Conservation (phyloP, 2,797 vertebrate genomes). For the Sarcophilus harrisii region DNA sequence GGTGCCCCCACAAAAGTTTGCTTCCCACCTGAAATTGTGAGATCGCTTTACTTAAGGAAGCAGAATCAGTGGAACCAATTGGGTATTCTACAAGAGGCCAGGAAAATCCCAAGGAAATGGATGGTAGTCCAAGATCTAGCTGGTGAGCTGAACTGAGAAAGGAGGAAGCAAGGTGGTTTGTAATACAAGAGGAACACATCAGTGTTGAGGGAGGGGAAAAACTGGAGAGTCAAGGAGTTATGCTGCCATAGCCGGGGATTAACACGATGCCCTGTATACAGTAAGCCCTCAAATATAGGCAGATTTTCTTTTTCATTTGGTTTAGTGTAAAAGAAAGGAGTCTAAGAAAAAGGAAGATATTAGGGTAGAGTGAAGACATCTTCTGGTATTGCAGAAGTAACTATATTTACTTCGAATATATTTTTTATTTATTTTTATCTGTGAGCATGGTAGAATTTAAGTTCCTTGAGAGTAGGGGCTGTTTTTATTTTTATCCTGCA, state of each 20-base stretch:
- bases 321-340: neutral
- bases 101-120: neutral
- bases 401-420: neutral
- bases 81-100: neutral
- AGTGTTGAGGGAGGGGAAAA: neutral
- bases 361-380: neutral
- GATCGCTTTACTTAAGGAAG: neutral
- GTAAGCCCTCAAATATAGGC: neutral
- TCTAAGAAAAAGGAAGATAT: neutral
- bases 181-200: neutral
- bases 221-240: fast-evolving
- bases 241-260: neutral
- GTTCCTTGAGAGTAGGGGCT: neutral
- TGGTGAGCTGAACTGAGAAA: neutral
- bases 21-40: neutral
- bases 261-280: neutral
- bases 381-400: neutral
- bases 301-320: neutral
- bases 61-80: neutral
- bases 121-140: neutral
- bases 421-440: neutral
- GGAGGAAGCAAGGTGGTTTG: neutral
- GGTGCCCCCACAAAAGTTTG: no score
- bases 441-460: neutral
- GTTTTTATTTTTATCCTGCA: neutral